Conservation (phyloP, 2,797 vertebrate species). For the Gila robusta region DNA sequence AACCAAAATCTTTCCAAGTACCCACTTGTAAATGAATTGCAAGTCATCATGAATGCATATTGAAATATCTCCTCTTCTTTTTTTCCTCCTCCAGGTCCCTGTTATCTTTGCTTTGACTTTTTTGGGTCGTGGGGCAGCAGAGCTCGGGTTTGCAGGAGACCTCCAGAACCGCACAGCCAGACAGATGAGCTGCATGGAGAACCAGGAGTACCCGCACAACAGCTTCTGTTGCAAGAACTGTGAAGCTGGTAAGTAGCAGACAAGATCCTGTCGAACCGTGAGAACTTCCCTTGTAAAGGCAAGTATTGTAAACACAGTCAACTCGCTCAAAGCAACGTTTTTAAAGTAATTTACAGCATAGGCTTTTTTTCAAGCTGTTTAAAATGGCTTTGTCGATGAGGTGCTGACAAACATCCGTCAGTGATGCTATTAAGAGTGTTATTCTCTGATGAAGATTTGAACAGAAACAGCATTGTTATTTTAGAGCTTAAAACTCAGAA, state of each 20-base stretch:
- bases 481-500: not conserved
- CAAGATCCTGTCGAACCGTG: not conserved
- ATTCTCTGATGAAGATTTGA: not conserved
- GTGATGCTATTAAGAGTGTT: not conserved
- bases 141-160: constrained; percentile 9
- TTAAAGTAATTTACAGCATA: not conserved
- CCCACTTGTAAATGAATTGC: not conserved
- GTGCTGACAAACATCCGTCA: not conserved
- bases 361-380: not conserved
- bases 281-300: constrained; percentile 19
- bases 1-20: not conserved
- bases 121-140: constrained; percentile 25
- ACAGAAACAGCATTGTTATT: not conserved
- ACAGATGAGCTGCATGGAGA: constrained; percentile 73
- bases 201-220: constrained; percentile 76
- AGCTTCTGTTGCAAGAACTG: constrained; percentile 82
- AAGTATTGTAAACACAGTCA: constrained; percentile 17
- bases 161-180: constrained; percentile 57
- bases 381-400: not conserved
- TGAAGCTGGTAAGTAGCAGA: constrained; percentile 76
- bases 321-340: not conserved
- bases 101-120: constrained; percentile 20
- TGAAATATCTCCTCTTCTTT: not conserved
- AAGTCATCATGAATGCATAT: not conserved
- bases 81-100: constrained; percentile 30